Percentiles rank a stretch among this genome's conserved stretches.
These are phyloP conservation scores for Microcebus murinus DNA, from an alignment of 2,113 vertebrate genomes.

Conservation along the genomic window DNA sequence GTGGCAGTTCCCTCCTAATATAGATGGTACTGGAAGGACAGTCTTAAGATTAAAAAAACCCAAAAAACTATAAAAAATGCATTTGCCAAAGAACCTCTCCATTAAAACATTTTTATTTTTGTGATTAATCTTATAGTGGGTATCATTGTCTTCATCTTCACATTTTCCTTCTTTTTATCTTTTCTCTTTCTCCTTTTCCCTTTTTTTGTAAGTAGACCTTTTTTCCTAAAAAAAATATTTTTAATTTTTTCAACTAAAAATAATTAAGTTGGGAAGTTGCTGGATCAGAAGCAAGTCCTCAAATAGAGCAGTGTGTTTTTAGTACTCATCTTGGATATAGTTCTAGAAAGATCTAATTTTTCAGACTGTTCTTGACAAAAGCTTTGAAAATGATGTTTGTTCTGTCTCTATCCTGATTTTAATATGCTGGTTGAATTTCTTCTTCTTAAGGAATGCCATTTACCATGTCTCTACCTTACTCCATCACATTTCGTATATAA, in stretches of 20 bases:
- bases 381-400: not conserved
- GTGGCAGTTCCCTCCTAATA: not conserved
- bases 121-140: not conserved
- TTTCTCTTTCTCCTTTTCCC: not conserved
- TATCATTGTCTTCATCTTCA: not conserved
- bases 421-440: not conserved
- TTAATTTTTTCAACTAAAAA: not conserved
- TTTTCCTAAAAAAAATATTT: not conserved
- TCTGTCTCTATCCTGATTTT: not conserved
- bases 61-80: not conserved
- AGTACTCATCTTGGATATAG: not conserved
- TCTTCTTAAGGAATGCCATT: not conserved
- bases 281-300: not conserved
- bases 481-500: not conserved
- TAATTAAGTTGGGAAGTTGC: not conserved
- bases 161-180: not conserved
- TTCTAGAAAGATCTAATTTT: not conserved
- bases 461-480: no score
- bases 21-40: not conserved
- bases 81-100: not conserved
- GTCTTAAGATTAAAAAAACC: not conserved
- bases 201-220: not conserved
- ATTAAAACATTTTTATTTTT: not conserved
- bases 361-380: not conserved
- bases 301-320: not conserved